Evolutionary conservation across 2,797 vertebrate genomes (phyloP).

Genomic region (Poecilia wingei): DNA sequence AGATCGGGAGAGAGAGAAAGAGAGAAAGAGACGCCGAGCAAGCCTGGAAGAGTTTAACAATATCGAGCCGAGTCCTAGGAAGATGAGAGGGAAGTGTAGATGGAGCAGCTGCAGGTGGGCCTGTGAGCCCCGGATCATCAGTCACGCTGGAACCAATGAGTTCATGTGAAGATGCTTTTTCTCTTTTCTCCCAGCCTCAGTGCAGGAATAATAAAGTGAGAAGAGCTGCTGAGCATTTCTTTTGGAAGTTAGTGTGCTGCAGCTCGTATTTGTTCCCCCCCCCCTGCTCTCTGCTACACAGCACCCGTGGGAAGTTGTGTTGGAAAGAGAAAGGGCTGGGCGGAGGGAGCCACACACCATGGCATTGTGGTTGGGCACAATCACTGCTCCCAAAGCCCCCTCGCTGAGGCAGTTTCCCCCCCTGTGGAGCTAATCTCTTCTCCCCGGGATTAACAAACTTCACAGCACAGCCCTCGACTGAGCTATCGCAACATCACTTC

Average conservation of each 20-base stretch:
- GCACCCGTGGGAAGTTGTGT: slow-evolving; percentile 31
- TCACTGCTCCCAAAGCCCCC: slow-evolving; percentile 56
- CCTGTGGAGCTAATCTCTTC: slow-evolving; percentile 79
- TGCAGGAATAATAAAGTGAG: slow-evolving; percentile 37
- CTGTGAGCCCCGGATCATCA: slow-evolving; percentile 48
- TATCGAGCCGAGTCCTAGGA: slow-evolving; percentile 14
- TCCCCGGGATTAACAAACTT: slow-evolving; percentile 79
- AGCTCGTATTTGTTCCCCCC: slow-evolving; percentile 22
- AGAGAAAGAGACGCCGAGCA: slow-evolving; percentile 11
- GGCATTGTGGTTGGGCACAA: slow-evolving; percentile 52
- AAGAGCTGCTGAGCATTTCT: slow-evolving; percentile 44
- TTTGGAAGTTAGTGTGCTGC: slow-evolving; percentile 25
- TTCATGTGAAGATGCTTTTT: slow-evolving; percentile 37
- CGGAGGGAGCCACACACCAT: slow-evolving; percentile 30
- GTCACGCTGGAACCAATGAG: slow-evolving; percentile 53
- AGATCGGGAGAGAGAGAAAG: slow-evolving; percentile 10
- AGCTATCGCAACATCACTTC: slow-evolving; percentile 60
- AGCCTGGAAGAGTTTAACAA: slow-evolving; percentile 34
- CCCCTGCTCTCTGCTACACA: slow-evolving; percentile 44
- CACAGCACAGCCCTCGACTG: slow-evolving; percentile 75
- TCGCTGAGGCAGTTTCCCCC: slow-evolving; percentile 45
- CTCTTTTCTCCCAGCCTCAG: slow-evolving; percentile 15
- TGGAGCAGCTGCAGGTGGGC: slow-evolving; percentile 49
- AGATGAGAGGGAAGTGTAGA: slow-evolving; percentile 50
- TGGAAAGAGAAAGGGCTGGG: slow-evolving; percentile 8